These are phyloP conservation scores for Xylocopa sonorina DNA, from an alignment of 1,140 invertebrate genomes.

Conservation along the genomic window DNA sequence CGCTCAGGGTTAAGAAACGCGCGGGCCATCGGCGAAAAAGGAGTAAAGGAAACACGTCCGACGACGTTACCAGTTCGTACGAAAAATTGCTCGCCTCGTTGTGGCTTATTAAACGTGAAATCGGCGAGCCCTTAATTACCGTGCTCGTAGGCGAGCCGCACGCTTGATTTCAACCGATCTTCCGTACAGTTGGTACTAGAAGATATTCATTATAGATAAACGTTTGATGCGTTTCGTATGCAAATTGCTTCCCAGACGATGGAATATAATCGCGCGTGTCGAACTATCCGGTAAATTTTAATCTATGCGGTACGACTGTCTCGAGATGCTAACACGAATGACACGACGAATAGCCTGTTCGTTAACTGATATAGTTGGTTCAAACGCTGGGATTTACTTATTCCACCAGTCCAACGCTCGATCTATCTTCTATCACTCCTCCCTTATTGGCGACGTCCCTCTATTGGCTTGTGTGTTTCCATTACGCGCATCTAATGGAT, in stretches of 20 bases:
- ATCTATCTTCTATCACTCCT: no score
- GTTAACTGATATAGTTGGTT: not conserved
- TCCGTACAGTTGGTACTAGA: not conserved
- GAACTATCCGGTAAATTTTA: no score
- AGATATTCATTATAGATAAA: conserved; percentile 57
- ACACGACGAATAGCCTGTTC: no score
- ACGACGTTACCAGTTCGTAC: not conserved
- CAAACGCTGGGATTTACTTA: no score
- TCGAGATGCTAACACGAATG: not conserved
- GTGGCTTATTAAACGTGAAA: conserved; percentile 18
- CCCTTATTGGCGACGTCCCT: not conserved
- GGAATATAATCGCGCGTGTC: not conserved
- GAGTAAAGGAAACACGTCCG: not conserved
- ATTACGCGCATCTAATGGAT: no score
- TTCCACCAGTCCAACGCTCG: no score
- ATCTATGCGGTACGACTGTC: not conserved
- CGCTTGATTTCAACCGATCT: conserved; percentile 8
- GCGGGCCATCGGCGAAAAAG: not conserved
- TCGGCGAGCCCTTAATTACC: conserved; percentile 39
- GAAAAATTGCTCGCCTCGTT: not conserved
- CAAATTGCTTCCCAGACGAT: not conserved
- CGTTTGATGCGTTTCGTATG: not conserved
- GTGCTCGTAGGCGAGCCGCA: not conserved
- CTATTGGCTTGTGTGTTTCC: no score
- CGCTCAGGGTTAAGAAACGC: conserved; percentile 32